Conservation (phyloP, 2,888 invertebrate genomes). For the Thereva unica region DNA sequence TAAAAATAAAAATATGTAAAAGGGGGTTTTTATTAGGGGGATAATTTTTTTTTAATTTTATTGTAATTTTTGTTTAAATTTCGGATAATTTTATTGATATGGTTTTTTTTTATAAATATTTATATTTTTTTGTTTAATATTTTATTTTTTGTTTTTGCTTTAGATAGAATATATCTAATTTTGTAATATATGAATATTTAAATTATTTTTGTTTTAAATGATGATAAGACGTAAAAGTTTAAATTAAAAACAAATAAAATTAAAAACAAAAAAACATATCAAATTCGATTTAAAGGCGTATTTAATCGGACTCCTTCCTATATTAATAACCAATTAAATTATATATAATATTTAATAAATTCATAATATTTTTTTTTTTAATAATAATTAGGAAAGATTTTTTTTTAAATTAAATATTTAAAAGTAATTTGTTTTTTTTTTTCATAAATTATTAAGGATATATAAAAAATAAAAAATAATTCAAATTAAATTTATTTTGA, state of each 20-base stretch:
- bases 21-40: no score
- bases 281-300: slow-evolving; percentile 10
- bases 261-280: background rate
- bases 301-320: slow-evolving; percentile 42
- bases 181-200: background rate
- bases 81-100: no score
- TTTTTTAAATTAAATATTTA: slow-evolving; percentile 7
- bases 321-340: slow-evolving; percentile 47
- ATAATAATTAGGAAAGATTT: slow-evolving; percentile 7
- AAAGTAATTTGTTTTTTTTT: slow-evolving; percentile 11
- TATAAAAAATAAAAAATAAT: no score
- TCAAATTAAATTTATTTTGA: no score
- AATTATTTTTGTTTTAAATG: slow-evolving; percentile 20
- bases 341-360: slow-evolving; percentile 22
- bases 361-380: slow-evolving; percentile 8
- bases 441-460: no score
- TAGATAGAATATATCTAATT: no score
- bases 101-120: no score
- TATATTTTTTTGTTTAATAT: no score
- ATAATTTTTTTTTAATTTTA: no score
- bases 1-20: no score
- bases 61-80: no score
- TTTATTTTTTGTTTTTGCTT: no score
- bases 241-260: slow-evolving; percentile 20
- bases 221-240: slow-evolving; percentile 24